Percentiles rank a stretch among this genome's conserved stretches.
phyloP scores from a whole-genome alignment of 2,113 vertebrate species.

The Ahaetulla prasina region DNA sequence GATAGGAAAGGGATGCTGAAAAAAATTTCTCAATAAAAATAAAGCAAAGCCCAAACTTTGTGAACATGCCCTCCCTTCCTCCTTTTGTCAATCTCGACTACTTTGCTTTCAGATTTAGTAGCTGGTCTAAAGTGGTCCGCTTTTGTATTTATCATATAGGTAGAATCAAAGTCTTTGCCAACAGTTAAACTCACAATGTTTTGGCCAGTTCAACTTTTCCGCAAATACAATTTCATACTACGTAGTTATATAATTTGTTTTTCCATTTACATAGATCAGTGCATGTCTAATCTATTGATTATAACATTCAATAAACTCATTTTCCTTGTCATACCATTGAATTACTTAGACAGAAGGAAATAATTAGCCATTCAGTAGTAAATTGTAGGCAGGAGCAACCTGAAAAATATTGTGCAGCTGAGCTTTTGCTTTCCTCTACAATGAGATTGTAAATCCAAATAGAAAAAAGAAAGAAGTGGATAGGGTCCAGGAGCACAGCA shows the following conservation, averaged over 20 bases:
- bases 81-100: neutral
- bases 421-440: slow-evolving; percentile 8
- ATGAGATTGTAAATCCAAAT: slow-evolving; percentile 16
- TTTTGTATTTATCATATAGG: neutral
- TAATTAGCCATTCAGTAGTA: neutral
- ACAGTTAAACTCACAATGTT: neutral
- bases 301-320: fast-evolving
- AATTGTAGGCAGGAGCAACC: neutral
- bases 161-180: neutral
- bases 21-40: neutral
- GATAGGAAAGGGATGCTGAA: neutral
- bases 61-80: neutral
- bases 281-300: fast-evolving
- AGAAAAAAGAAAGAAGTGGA: neutral
- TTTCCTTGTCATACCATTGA: neutral
- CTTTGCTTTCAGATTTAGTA: neutral
- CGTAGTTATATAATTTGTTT: neutral
- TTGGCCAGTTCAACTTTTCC: neutral
- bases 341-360: neutral
- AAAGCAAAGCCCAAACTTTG: neutral
- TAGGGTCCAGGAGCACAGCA: slow-evolving; percentile 7
- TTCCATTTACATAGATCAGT: neutral
- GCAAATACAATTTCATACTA: neutral
- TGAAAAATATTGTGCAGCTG: slow-evolving; percentile 2
- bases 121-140: neutral